Evolutionary conservation across 2,113 vertebrate genomes (phyloP), one percentile per base, ranked within the genome.

Genomic region (Mus pahari): DNA sequence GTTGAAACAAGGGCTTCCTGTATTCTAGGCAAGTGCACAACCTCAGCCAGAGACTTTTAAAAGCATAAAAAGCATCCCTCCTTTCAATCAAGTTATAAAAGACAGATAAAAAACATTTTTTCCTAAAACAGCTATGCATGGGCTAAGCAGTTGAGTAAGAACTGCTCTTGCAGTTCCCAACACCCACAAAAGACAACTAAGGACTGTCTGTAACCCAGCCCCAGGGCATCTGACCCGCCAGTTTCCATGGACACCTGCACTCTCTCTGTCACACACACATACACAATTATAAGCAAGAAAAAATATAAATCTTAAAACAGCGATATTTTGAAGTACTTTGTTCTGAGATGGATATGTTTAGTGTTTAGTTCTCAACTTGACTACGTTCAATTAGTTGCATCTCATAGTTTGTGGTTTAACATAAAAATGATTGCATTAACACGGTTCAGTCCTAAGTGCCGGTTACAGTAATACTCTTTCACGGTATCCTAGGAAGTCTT

Each of bases 361-460:
- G 24, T 89, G 39, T 77, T 95, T 93, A 53, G 81, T 88, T 0
- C 0, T 94, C 91, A 96, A 83, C 94, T 86, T 84, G 97, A 82
- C 9, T 91, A 95, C 81, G 93, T 92, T 48, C 6, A 83, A 13
- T 96, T 75, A 74, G 92, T 96, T 96, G 42, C 36, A 92, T 64
- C 74, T 10, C 97, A 68, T 77, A 24, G 79, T 91, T 86, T 86
- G 91, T 95, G 50, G 50, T n/a, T 28, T 87, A 86, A 93, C 82
- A 93, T 50, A 95, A 94, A 97, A 97, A 90, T 73, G 91, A 89
- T 96, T 77, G 74, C 77, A 86, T 83, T 89, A 91, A 45, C 91
- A 94, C 95, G 92, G 92, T 97, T 92, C 74, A 48, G 77, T 66
- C 70, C 73, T 86, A 50, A 79, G 94, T 60, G 50, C 70, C 84